Conservation (phyloP, 2,797 vertebrate species). For the Dromococcyx pavoninus region DNA sequence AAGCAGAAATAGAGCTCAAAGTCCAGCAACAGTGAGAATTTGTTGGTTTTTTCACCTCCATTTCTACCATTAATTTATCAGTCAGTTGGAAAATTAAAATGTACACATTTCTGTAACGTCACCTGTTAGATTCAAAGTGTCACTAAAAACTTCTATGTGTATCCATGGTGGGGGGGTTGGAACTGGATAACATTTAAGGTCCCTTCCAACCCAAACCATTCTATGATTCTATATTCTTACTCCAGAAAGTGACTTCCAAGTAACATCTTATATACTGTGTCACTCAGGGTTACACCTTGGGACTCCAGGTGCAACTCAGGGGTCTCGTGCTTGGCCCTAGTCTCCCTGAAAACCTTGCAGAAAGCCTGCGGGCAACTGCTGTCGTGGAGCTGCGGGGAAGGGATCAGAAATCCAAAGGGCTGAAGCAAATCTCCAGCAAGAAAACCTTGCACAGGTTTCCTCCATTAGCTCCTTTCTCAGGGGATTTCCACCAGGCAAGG, state of each 20-base stretch:
- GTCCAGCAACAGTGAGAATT: background rate
- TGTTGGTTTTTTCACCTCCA: background rate
- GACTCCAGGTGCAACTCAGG: background rate
- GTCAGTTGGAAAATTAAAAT: background rate
- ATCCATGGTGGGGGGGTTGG: too few species aligned
- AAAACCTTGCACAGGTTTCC: background rate
- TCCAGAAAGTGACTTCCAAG: background rate
- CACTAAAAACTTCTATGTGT: background rate
- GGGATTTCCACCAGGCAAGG: background rate
- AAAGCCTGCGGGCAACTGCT: accelerated
- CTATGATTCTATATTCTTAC: background rate
- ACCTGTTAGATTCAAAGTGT: background rate
- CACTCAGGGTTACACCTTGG: background rate
- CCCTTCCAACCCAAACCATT: too few species aligned
- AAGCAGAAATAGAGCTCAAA: background rate
- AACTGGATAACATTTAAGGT: too few species aligned
- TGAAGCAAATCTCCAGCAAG: background rate
- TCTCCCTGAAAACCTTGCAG: background rate
- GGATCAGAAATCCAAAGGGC: background rate
- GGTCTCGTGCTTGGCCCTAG: background rate
- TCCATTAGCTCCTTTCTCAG: background rate
- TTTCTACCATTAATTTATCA: background rate
- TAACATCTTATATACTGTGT: accelerated
- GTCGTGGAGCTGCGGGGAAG: background rate
- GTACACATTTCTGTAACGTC: background rate